Conservation (phyloP, 2,888 invertebrate genomes). For the Euzetes globulus region DNA sequence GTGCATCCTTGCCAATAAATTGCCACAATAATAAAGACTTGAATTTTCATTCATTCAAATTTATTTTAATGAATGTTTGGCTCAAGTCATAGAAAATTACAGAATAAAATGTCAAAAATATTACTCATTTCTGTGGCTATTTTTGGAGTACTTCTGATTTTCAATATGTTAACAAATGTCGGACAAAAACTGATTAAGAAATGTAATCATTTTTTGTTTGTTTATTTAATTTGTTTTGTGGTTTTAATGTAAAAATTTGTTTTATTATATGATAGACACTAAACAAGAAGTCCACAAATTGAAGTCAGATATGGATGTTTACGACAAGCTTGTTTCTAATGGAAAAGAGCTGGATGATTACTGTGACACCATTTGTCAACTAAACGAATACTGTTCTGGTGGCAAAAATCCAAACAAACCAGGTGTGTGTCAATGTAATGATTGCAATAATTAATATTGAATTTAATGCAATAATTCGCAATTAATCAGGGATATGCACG, state of each 20-base stretch:
- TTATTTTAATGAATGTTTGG: background rate
- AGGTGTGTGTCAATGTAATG: conserved; percentile 21
- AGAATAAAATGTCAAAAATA: background rate
- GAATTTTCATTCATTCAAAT: too few species aligned
- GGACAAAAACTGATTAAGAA: background rate
- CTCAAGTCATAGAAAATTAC: background rate
- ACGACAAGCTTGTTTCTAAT: background rate
- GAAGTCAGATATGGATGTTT: background rate
- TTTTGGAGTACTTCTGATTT: background rate
- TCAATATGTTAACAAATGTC: background rate
- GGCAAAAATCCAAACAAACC: background rate
- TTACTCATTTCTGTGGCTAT: background rate
- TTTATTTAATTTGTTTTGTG: too few species aligned
- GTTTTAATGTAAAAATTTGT: too few species aligned
- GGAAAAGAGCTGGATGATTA: conserved; percentile 29
- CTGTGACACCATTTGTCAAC: conserved; percentile 30
- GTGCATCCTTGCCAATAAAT: too few species aligned
- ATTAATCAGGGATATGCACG: too few species aligned
- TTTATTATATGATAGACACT: too few species aligned
- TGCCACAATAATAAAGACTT: too few species aligned
- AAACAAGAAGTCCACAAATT: background rate
- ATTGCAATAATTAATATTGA: background rate
- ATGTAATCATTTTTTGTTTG: background rate
- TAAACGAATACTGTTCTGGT: conserved; percentile 21
- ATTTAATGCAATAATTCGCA: too few species aligned